phyloP scores from a whole-genome alignment of 2,888 invertebrate species.

The Machimus atricapillus region DNA sequence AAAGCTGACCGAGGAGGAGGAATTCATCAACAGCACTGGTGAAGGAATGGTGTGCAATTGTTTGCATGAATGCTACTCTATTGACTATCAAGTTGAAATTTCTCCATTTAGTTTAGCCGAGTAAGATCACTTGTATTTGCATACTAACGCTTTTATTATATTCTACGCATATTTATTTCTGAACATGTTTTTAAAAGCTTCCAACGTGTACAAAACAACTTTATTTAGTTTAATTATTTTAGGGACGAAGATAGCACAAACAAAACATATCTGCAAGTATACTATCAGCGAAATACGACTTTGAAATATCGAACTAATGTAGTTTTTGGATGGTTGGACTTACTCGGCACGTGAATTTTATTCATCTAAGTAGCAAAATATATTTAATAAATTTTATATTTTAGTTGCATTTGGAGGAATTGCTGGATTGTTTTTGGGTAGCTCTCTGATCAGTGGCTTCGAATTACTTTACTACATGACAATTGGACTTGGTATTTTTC shows the following conservation, averaged over 20 bases:
- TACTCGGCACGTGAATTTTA: slow-evolving; percentile 58
- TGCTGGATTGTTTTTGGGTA: slow-evolving; percentile 63
- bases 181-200: neutral
- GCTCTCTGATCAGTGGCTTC: slow-evolving; percentile 62
- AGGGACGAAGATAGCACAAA: neutral
- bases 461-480: slow-evolving; percentile 62
- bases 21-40: slow-evolving; percentile 52
- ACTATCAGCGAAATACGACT: slow-evolving; percentile 61
- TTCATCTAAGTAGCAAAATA: neutral
- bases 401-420: slow-evolving; percentile 64
- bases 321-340: slow-evolving; percentile 63
- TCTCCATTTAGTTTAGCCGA: slow-evolving; percentile 43
- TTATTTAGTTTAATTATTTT: neutral
- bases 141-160: neutral
- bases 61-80: slow-evolving; percentile 54
- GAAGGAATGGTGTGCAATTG: slow-evolving; percentile 59
- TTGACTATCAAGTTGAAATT: slow-evolving; percentile 49
- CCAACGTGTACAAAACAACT: neutral
- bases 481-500: slow-evolving; percentile 54
- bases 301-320: slow-evolving; percentile 63
- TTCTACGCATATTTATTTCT: neutral
- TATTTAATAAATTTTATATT: slow-evolving; percentile 29
- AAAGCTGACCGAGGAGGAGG: slow-evolving; percentile 55
- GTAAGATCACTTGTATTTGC: neutral
- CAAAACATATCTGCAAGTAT: slow-evolving; percentile 56